These are phyloP conservation scores for Melanotaenia parkinsoni DNA, from an alignment of 2,797 vertebrate genomes.

Conservation along the genomic window DNA sequence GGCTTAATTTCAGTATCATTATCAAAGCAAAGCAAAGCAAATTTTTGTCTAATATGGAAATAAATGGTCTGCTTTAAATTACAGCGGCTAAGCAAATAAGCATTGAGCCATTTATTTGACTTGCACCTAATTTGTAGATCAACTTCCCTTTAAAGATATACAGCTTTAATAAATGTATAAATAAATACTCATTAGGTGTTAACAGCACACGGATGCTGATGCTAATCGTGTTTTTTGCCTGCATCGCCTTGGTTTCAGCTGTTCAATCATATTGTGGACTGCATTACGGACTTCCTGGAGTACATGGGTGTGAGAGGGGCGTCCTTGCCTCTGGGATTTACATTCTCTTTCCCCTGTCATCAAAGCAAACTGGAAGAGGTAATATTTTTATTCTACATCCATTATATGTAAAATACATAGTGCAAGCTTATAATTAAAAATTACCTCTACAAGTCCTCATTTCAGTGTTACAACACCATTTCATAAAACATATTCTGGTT, in stretches of 20 bases:
- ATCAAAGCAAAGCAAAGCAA: not conserved
- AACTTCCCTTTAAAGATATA: not conserved
- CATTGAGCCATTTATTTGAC: not conserved
- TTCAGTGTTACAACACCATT: not conserved
- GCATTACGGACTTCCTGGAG: slow-evolving; percentile 93
- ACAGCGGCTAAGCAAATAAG: not conserved
- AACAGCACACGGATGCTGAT: no score
- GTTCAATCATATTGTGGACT: slow-evolving; percentile 93
- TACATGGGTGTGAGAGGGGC: slow-evolving; percentile 95
- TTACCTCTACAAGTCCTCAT: not conserved
- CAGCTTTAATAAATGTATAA: not conserved
- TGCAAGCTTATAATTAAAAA: no score
- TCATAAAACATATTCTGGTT: no score
- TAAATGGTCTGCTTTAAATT: not conserved
- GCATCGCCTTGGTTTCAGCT: slow-evolving; percentile 79
- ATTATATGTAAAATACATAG: not conserved
- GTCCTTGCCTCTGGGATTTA: slow-evolving; percentile 93
- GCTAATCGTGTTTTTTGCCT: not conserved
- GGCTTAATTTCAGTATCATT: not conserved
- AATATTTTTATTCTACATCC: slow-evolving; percentile 15
- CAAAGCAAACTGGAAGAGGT: slow-evolving; percentile 94
- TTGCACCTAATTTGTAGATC: no score
- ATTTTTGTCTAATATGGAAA: not conserved
- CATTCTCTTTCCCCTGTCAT: slow-evolving; percentile 96
- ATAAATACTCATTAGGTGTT: not conserved